phyloP scores from a whole-genome alignment of 2,888 invertebrate species.

The Metellina segmentata region DNA sequence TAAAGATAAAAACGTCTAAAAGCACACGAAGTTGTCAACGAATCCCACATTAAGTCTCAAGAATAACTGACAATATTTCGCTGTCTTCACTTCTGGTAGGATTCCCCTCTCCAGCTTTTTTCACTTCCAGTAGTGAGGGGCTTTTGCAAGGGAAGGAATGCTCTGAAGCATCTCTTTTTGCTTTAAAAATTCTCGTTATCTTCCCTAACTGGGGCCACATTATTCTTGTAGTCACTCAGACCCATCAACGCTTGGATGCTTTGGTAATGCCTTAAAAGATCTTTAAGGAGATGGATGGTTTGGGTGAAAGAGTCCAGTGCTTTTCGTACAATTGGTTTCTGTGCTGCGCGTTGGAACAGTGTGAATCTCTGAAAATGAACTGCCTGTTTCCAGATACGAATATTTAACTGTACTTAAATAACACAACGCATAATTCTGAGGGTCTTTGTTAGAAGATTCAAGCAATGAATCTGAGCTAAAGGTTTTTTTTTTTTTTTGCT shows the following conservation, averaged over 20 bases:
- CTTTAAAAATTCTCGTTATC: background rate
- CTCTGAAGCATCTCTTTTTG: constrained; percentile 31
- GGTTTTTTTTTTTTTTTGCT: too few relatives aligned
- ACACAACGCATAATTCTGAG: too few relatives aligned
- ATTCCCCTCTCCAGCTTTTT: constrained; percentile 1
- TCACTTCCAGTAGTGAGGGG: constrained; percentile 17
- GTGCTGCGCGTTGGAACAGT: background rate
- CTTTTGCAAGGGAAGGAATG: constrained; percentile 5
- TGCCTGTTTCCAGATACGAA: too few relatives aligned
- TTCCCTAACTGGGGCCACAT: constrained; percentile 16
- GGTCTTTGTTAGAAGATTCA: too few relatives aligned
- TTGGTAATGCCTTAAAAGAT: constrained; percentile 12
- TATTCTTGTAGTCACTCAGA: constrained; percentile 16
- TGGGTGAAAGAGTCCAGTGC: background rate
- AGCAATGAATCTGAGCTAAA: too few relatives aligned
- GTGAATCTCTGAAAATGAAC: too few relatives aligned
- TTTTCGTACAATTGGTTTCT: constrained; percentile 1
- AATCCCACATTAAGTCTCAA: constrained; percentile 50
- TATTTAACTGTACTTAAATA: too few relatives aligned
- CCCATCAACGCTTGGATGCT: constrained; percentile 33
- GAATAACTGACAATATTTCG: constrained; percentile 69
- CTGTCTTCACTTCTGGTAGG: constrained; percentile 64
- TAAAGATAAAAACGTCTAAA: constrained; percentile 27
- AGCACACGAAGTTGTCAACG: constrained; percentile 20
- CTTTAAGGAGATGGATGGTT: constrained; percentile 28